Evolutionary conservation across 2,113 vertebrate genomes (phyloP).

Genomic region (Reinhardtius hippoglossoides): DNA sequence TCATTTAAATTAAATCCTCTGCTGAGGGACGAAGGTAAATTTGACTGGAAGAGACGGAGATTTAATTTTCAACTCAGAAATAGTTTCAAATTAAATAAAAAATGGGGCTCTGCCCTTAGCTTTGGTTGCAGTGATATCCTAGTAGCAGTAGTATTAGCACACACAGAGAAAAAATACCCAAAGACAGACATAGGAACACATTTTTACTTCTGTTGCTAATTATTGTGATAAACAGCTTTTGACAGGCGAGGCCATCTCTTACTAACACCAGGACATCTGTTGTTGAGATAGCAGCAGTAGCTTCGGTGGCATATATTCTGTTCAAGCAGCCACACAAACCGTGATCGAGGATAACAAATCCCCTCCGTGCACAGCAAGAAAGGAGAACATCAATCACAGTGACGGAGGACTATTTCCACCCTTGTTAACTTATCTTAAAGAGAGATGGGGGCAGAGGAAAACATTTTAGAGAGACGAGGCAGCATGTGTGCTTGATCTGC

Average conservation of each 20-base stretch:
- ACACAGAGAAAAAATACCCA: not conserved
- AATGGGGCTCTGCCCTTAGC: conserved; percentile 10
- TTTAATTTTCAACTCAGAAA: not conserved
- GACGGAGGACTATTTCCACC: conserved; percentile 56
- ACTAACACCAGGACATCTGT: conserved; percentile 59
- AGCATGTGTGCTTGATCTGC: conserved; percentile 34
- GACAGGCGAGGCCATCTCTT: conserved; percentile 56
- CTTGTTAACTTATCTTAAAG: conserved; percentile 68
- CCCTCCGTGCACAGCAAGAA: conserved; percentile 45
- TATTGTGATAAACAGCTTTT: conserved; percentile 61
- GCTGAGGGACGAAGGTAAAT: not conserved
- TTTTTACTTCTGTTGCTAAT: conserved; percentile 39
- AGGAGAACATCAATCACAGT: conserved; percentile 67
- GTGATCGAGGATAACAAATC: conserved; percentile 64
- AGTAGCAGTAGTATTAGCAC: conserved; percentile 20
- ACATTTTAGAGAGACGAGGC: conserved; percentile 19
- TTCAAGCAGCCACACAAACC: conserved; percentile 36
- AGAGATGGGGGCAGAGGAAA: conserved; percentile 35
- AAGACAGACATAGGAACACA: conserved; percentile 2
- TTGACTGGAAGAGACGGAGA: not conserved
- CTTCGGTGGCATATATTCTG: conserved; percentile 35
- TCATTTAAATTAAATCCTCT: conserved; percentile 19
- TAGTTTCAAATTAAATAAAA: conserved; percentile 19
- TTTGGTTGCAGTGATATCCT: conserved; percentile 33
- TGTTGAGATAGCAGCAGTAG: conserved; percentile 53